Percentiles rank a stretch among this genome's conserved stretches.
These are phyloP conservation scores for Procambarus virginalis DNA, from an alignment of 1,140 invertebrate species.

Conservation along the genomic window DNA sequence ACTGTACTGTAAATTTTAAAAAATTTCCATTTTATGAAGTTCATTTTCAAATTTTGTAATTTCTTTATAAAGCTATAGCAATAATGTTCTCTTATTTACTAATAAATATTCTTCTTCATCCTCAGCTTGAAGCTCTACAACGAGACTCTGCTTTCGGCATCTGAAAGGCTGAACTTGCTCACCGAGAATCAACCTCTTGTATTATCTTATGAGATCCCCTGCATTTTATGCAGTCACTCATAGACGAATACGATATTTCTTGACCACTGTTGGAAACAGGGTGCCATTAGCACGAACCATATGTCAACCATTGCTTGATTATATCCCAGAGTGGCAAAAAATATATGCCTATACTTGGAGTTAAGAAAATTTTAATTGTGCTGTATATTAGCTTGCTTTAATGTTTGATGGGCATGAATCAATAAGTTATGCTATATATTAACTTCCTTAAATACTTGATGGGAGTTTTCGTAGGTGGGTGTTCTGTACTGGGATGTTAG, in stretches of 20 bases:
- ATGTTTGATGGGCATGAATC: no score
- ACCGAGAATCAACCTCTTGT: slow-evolving; percentile 60
- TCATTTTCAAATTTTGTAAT: no score
- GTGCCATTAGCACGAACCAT: slow-evolving; percentile 58
- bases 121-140: background rate
- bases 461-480: no score
- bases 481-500: no score
- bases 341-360: slow-evolving; percentile 69
- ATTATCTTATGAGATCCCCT: slow-evolving; percentile 67
- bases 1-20: no score
- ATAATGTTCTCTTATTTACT: background rate
- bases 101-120: background rate
- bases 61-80: no score
- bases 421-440: no score
- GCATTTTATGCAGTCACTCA: slow-evolving; percentile 60
- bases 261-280: slow-evolving; percentile 40
- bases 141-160: slow-evolving; percentile 13
- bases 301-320: slow-evolving; percentile 60
- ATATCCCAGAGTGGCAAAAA: slow-evolving; percentile 68
- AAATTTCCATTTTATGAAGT: no score
- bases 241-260: slow-evolving; percentile 37
- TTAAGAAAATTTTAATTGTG: background rate
- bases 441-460: no score
- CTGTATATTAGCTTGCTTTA: background rate
- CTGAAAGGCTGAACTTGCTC: slow-evolving; percentile 54